Evolutionary conservation across 2,797 vertebrate species (phyloP).

Genomic region (Meda fulgida): DNA sequence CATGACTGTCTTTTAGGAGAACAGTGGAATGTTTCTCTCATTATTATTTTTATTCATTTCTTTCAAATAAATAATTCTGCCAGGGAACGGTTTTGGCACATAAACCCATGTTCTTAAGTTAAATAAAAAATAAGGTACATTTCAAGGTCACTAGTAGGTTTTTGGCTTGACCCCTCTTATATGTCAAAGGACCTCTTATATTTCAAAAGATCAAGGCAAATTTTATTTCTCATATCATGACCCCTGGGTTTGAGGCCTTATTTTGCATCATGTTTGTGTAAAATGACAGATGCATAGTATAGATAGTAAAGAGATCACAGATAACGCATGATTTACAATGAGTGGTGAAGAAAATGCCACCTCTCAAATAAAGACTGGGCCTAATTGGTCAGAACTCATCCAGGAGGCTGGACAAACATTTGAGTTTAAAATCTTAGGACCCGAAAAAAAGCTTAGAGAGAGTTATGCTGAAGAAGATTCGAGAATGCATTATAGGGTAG

Average conservation of each 20-base stretch:
- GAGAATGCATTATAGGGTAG: no score
- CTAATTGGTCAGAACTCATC: no score
- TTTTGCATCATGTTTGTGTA: background rate
- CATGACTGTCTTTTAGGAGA: background rate
- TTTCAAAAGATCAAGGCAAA: background rate
- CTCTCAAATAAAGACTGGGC: no score
- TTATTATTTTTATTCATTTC: background rate
- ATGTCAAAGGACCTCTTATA: background rate
- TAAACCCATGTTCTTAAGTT: background rate
- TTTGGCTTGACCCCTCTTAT: background rate
- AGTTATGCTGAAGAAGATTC: no score
- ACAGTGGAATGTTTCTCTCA: background rate
- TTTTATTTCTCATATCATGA: background rate
- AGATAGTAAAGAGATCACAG: no score
- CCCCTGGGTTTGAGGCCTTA: background rate
- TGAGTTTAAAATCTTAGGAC: no score
- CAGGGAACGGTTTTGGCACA: background rate
- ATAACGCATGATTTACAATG: no score
- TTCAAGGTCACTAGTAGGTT: background rate
- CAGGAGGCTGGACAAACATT: no score
- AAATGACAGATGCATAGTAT: background rate
- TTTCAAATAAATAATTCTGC: background rate
- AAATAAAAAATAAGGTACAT: background rate
- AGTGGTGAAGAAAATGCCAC: no score
- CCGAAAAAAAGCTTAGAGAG: no score